These are phyloP conservation scores for Cichladusa arquata DNA, from an alignment of 2,113 vertebrate genomes.

Conservation along the genomic window DNA sequence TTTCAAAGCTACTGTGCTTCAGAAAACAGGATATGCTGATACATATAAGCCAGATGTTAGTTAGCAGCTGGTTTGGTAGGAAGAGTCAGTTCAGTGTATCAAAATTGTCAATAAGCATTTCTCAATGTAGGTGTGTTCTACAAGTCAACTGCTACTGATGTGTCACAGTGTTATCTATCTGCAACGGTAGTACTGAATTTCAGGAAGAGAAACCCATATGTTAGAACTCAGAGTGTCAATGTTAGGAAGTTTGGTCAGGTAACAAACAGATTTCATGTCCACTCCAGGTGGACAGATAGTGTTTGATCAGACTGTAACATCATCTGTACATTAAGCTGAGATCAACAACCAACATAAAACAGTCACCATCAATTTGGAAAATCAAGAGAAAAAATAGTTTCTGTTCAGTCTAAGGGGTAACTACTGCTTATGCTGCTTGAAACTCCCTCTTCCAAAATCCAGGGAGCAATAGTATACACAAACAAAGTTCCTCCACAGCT, in stretches of 20 bases:
- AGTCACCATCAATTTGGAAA: not conserved
- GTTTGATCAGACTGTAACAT: not conserved
- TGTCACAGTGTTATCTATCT: constrained; percentile 9
- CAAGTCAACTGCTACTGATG: not conserved
- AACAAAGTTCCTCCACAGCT: not conserved
- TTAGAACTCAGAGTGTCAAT: not conserved
- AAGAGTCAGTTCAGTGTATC: constrained; percentile 7
- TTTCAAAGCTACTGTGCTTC: constrained; percentile 52
- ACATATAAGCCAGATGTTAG: constrained; percentile 3
- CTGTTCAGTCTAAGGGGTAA: not conserved
- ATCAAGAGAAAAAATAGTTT: not conserved
- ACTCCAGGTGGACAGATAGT: not conserved
- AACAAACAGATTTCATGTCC: not conserved
- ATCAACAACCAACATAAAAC: not conserved
- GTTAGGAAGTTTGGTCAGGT: not conserved
- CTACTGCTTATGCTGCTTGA: not conserved
- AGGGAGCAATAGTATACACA: not conserved
- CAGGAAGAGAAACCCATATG: not conserved
- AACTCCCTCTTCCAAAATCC: not conserved
- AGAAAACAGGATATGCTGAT: constrained; percentile 16
- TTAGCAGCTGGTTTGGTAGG: constrained; percentile 12
- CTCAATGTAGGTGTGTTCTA: not conserved
- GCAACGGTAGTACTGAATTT: not conserved
- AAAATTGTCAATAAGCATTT: not conserved
- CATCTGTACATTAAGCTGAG: not conserved